Base-by-base conservation (phyloP, 1,140 invertebrate genomes). In the Hyposmocoma kahamanoa region DNA sequence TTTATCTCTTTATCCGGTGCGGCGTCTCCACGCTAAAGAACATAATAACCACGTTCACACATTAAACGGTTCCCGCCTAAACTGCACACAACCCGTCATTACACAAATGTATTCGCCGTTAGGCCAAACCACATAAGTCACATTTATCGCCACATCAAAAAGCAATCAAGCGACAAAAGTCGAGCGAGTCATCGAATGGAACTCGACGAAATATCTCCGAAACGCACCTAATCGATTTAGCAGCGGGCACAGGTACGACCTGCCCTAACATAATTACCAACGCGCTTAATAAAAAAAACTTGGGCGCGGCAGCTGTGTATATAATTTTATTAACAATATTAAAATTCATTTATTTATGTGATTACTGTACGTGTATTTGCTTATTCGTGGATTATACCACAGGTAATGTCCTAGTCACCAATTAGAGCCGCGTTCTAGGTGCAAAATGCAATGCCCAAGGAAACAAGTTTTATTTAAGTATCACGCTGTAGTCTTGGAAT, bases 91-190 rank as follows among this genome's bases (percentile, higher is more conserved):
- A 71, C 69, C 76, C 62, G 55, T 82, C 71, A 80, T 82, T 82
- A 82, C 59, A 66, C 63, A 71, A 73, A 76, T 66, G 75, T 60
- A 57, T 67, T 62, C 55, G 70, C 64, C 66, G 70, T 65, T 73
- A 72, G 59, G 57, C 56, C 63, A 55, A 75, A 78, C 78, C 81
- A 66, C 79, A 78, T 84, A 84, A 84, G 77, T 80, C 81, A 83
- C 81, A 75, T 83, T 79, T 81, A 75, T 77, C 75, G 78, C 72
- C 58, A 63, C 81, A 83, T 84, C 79, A 83, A 84, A 84, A 84
- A 76, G 77, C 66, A 78, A 84, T 84, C 81, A 84, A 68, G 67
- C 66, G 71, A 81, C 79, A 81, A 74, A 79, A 72, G 67, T 69
- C 63, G 57, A 52, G 43, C 67, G 68, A 70, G 61, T 73, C 72